phyloP scores from a whole-genome alignment of 2,797 vertebrate species.

The Yasuhikotakia modesta region DNA sequence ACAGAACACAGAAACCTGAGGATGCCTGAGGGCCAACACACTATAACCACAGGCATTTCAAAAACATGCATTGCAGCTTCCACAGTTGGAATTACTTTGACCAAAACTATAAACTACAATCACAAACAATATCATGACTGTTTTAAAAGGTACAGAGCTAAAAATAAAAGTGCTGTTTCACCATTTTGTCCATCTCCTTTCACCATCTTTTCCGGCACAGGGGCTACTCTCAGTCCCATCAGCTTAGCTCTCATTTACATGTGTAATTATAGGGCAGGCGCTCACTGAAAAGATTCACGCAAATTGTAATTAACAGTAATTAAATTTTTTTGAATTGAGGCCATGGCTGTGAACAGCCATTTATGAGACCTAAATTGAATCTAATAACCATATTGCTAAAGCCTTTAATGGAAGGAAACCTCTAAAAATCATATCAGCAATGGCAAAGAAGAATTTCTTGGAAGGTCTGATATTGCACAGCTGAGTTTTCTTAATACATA shows the following conservation, averaged over 20 bases:
- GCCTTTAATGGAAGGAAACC: slow-evolving; percentile 61
- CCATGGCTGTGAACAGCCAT: slow-evolving; percentile 74
- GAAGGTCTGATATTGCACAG: neutral
- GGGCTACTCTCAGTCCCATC: slow-evolving; percentile 62
- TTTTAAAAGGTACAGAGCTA: too few species aligned
- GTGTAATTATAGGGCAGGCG: slow-evolving; percentile 81
- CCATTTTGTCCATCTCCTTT: slow-evolving; percentile 68
- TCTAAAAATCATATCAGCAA: slow-evolving; percentile 28
- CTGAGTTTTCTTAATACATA: slow-evolving; percentile 6
- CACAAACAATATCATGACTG: neutral
- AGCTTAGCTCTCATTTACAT: slow-evolving; percentile 83
- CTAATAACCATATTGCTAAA: slow-evolving; percentile 67
- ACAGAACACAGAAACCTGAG: slow-evolving; percentile 40
- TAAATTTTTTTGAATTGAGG: slow-evolving; percentile 81
- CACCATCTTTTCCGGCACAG: slow-evolving; percentile 41
- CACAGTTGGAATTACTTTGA: slow-evolving; percentile 16
- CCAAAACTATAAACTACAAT: slow-evolving; percentile 1
- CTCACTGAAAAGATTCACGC: slow-evolving; percentile 83
- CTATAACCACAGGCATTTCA: slow-evolving; percentile 35
- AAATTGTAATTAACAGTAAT: slow-evolving; percentile 88
- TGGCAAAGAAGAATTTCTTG: slow-evolving; percentile 24
- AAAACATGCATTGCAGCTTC: slow-evolving; percentile 32
- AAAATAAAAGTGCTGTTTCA: slow-evolving; percentile 37
- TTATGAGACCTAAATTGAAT: slow-evolving; percentile 79
- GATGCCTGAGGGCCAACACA: slow-evolving; percentile 40